Conservation (phyloP, 2,113 vertebrate species). For the Phaetusa simplex region DNA sequence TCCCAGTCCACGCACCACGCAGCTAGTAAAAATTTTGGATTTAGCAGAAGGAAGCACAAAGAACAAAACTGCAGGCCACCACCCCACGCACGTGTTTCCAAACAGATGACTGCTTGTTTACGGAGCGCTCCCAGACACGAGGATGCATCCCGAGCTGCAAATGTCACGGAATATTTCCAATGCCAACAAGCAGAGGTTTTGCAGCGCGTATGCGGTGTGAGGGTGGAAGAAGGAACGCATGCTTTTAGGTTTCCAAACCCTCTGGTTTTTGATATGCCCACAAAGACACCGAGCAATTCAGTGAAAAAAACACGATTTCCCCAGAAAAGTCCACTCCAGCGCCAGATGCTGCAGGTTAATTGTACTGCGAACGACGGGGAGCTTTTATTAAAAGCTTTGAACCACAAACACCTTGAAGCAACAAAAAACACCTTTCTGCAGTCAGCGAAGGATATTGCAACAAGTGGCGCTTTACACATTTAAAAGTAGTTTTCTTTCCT, state of each 20-base stretch:
- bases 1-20: background rate
- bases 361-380: background rate
- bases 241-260: background rate
- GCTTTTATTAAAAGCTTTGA: background rate
- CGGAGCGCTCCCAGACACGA: rapidly evolving
- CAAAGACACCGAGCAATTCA: background rate
- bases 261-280: background rate
- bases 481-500: background rate
- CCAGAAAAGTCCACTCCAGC: background rate
- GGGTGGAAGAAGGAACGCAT: background rate
- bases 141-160: background rate
- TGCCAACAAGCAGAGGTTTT: background rate
- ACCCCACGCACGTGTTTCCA: rapidly evolving
- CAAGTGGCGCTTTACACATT: background rate
- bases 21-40: background rate
- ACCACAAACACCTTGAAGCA: background rate
- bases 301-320: background rate
- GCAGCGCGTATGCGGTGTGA: rapidly evolving
- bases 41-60: background rate
- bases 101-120: background rate
- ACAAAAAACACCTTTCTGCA: background rate
- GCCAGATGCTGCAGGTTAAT: background rate
- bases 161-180: background rate
- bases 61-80: background rate
- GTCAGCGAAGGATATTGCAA: background rate